Evolutionary conservation across 2,888 invertebrate species (phyloP), one percentile per base, ranked within the genome.

Genomic region (Synanthedon tipuliformis): DNA sequence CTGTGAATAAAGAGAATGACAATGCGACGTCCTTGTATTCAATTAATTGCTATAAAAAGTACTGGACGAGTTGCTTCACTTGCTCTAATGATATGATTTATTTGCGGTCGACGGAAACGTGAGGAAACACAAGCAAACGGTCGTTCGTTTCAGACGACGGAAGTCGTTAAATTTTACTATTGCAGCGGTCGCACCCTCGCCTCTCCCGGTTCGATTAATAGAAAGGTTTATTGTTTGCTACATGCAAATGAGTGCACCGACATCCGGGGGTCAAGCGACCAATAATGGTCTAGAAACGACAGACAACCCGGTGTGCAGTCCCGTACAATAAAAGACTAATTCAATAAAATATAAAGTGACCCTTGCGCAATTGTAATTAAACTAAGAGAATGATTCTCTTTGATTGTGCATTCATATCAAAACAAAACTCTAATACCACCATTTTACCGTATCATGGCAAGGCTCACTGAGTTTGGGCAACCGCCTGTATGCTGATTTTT

Each of bases 111-210:
- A 53, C 41, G n/a, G 50, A n/a, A 48, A 12, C 40, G 34, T 50
- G 40, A 51, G 40, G 45, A 51, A 52, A 40, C 41, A 40, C 40
- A 34, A 54, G 48, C 27, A 40, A 51, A 53, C 15, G 41, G 52
- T 51, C n/a, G 55, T 23, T 16, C 10, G 16, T 18, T n/a, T 13
- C 16, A 51, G 54, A 55, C 61, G 63, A 62, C 68, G 78, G 78
- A 78, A 74, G 70, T 75, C 72, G 68, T 79, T 68, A 77, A 76
- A 62, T 62, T 71, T 77, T 66, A 76, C 66, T 68, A 63, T 64
- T 55, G 60, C 59, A 61, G 71, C 66, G 59, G 61, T 57, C 55
- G 66, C 60, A 65, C 61, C 66, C 72, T 68, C 63, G 61, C 55
- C 18, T 52, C 34, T 34, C 34, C 55, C 55, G 53, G 59, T 61